Conservation (phyloP, 2,888 invertebrate genomes). For the Drosophila emarginata region DNA sequence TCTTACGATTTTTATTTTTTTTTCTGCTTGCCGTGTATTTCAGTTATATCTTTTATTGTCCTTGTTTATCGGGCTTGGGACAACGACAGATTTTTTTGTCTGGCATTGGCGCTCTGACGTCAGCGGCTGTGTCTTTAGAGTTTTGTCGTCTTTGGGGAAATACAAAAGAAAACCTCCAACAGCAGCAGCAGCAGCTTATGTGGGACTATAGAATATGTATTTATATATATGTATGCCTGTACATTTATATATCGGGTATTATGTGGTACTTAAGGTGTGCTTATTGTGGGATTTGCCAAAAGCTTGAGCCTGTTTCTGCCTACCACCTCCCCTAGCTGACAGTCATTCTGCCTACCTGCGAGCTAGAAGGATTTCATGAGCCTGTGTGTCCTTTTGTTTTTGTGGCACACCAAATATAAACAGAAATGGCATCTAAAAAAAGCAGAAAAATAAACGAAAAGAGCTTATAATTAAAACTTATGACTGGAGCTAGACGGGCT, state of each 20-base stretch:
- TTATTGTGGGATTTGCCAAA: conserved; percentile 64
- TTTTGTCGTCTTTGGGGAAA: conserved; percentile 56
- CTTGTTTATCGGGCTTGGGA: conserved; percentile 17
- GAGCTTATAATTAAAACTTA: conserved; percentile 70
- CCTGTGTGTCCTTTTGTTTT: conserved; percentile 22
- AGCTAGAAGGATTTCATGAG: conserved; percentile 20
- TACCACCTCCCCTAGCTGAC: too few species aligned
- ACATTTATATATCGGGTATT: conserved; percentile 58
- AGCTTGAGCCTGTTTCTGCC: conserved; percentile 32
- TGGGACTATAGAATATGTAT: conserved; percentile 4
- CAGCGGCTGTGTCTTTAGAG: conserved; percentile 47
- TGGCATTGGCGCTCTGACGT: conserved; percentile 50
- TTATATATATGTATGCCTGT: conserved; percentile 4
- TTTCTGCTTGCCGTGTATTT: conserved; percentile 22
- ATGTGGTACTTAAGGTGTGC: conserved; percentile 72
- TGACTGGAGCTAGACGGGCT: conserved; percentile 29
- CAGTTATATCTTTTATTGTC: conserved; percentile 28
- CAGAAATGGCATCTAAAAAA: background rate
- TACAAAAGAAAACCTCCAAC: conserved; percentile 26
- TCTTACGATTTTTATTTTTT: conserved; percentile 37
- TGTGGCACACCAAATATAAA: conserved; percentile 8
- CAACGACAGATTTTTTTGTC: conserved; percentile 37
- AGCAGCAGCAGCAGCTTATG: conserved; percentile 31
- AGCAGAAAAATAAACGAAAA: background rate
- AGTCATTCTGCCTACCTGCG: conserved; percentile 2